Evolutionary conservation across 2,888 invertebrate genomes (phyloP), one percentile per base, ranked within the genome.

Genomic region (Timema cristinae): DNA sequence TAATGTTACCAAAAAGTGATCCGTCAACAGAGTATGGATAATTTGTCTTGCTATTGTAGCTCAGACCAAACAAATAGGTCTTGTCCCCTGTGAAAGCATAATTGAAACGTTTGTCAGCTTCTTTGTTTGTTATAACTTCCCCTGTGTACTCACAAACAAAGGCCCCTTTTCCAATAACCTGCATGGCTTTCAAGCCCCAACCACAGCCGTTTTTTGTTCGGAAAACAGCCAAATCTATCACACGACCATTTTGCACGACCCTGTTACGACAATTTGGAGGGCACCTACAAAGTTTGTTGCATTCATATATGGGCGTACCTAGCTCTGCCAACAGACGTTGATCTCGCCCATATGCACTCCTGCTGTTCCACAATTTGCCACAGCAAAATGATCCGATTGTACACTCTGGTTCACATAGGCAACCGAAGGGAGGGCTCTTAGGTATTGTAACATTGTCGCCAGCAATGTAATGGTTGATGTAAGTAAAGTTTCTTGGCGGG

Each of bases 131-230:
- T 11, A 98, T 94, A 0, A 98, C 91, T 84, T 98, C 97, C 0
- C 98, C 98, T 0, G 97, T 91, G 83, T 98, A 98, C 78, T 95
- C 93, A 79, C 93, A 92, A 0, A 98, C 89, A 81, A 94, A 98
- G 66, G 92, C 89, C 0, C 96, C 97, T 78, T 90, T 90, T 70
- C 85, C 86, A 47, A 95, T 89, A 67, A 83, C 85, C 79, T 90
- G 88, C 73, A 91, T 83, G 0, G 95, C 88, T 80, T 90, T 92
- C 0, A 98, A 93, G 0, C 97, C 98, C 98, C 98, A 98, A 0
- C 98, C 98, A 76, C 95, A 88, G 0, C 92, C 93, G 81, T 94
- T 93, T n/a, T 83, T 80, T 0, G 97, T 98, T 70, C 95, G 88
- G 80, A 95, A 98, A 70, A 98, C 92, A 76, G 91, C 90, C 0